Conservation (phyloP, 2,797 vertebrate species). For the Hydrolagus colliei region DNA sequence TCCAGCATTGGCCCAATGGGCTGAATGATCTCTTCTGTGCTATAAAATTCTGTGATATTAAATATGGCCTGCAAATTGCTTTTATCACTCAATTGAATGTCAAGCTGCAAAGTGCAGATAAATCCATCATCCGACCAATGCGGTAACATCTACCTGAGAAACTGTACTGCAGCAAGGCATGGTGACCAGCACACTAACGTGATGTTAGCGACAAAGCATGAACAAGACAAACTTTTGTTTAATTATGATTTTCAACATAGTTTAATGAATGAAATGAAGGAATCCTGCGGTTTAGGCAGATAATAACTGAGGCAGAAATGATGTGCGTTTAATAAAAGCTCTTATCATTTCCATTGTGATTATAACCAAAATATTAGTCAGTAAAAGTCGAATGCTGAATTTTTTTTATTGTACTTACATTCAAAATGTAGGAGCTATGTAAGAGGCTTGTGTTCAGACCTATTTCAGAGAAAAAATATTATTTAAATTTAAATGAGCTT, state of each 20-base stretch:
- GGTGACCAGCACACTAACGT: not conserved
- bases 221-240: not conserved
- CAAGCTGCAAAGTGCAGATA: not conserved
- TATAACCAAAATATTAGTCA: not conserved
- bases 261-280: not conserved
- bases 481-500: conserved; percentile 9
- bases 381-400: not conserved
- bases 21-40: not conserved
- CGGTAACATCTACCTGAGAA: not conserved
- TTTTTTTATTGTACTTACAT: not conserved
- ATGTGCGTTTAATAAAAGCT: no score
- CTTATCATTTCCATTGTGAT: not conserved
- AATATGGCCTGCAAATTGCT: conserved; percentile 4
- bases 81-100: not conserved
- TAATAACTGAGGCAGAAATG: not conserved
- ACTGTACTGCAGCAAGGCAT: not conserved
- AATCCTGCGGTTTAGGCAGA: not conserved
- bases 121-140: not conserved
- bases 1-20: not conserved
- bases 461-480: not conserved
- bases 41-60: not conserved
- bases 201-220: not conserved
- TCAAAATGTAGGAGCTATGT: not conserved
- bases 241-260: not conserved
- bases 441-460: not conserved